Percentiles rank a stretch among this genome's conserved stretches.
Evolutionary conservation across 2,113 vertebrate species (phyloP).

Genomic region (Zingel zingel): DNA sequence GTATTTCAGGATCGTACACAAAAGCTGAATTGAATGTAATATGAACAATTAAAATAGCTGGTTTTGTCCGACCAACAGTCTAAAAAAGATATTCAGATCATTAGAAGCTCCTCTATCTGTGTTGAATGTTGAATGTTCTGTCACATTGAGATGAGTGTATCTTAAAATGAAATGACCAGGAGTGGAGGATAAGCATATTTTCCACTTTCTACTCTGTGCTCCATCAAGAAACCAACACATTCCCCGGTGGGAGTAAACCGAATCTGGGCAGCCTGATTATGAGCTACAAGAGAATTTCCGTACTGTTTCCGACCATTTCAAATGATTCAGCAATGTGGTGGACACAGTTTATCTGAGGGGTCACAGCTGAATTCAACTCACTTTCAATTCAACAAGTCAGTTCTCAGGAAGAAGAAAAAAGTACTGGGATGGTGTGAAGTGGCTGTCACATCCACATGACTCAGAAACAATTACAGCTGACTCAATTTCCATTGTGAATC

Average conservation of each 20-base stretch:
- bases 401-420: slow-evolving; percentile 1
- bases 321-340: slow-evolving; percentile 32
- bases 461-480: neutral
- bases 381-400: neutral
- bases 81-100: neutral
- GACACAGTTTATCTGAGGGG: slow-evolving; percentile 31
- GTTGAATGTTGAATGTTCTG: slow-evolving; percentile 17
- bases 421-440: neutral
- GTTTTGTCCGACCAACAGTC: neutral
- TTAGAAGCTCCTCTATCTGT: neutral
- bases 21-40: neutral
- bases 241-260: slow-evolving; percentile 6
- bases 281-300: slow-evolving; percentile 48
- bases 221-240: slow-evolving; percentile 27
- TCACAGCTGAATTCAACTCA: slow-evolving; percentile 18
- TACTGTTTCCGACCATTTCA: slow-evolving; percentile 31
- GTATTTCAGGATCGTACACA: neutral
- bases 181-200: slow-evolving; percentile 48
- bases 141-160: slow-evolving; percentile 14
- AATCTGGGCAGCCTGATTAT: slow-evolving; percentile 31
- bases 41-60: neutral
- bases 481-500: neutral
- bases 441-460: neutral
- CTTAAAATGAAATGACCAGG: slow-evolving; percentile 45
- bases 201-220: slow-evolving; percentile 43